Percentiles rank a stretch among this genome's conserved stretches.
phyloP scores from a whole-genome alignment of 2,113 vertebrate genomes.

The Mohoua ochrocephala region DNA sequence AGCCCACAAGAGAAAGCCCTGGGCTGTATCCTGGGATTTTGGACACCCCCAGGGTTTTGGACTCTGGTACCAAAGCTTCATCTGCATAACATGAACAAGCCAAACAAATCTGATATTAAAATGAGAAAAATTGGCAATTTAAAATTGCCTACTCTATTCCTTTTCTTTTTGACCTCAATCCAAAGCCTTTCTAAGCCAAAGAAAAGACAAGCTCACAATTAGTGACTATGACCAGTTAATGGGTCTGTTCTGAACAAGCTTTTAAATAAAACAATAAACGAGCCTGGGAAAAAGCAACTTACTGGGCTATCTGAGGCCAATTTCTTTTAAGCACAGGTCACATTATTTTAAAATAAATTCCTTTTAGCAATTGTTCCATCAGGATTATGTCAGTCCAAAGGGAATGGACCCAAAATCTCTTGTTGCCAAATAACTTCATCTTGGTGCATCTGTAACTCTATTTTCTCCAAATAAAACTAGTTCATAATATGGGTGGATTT shows the following conservation, averaged over 20 bases:
- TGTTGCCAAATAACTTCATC: not conserved
- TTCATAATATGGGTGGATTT: not conserved
- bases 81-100: not conserved
- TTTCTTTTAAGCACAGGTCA: not conserved
- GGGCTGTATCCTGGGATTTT: not conserved
- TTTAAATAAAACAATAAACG: constrained; percentile 20
- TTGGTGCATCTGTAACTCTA: not conserved
- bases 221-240: not conserved
- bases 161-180: not conserved
- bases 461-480: not conserved
- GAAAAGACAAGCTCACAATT: constrained; percentile 26
- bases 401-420: not conserved
- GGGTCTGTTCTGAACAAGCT: not conserved
- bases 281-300: not conserved
- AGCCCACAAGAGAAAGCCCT: not conserved
- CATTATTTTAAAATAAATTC: constrained; percentile 3
- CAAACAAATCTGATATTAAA: not conserved
- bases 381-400: not conserved
- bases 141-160: not conserved
- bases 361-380: not conserved
- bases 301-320: not conserved
- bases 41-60: not conserved
- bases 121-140: not conserved
- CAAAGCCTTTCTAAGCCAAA: constrained; percentile 5
- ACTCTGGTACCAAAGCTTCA: not conserved